These are phyloP conservation scores for Lepidurus packardi DNA, from an alignment of 1,140 invertebrate genomes.

Conservation along the genomic window DNA sequence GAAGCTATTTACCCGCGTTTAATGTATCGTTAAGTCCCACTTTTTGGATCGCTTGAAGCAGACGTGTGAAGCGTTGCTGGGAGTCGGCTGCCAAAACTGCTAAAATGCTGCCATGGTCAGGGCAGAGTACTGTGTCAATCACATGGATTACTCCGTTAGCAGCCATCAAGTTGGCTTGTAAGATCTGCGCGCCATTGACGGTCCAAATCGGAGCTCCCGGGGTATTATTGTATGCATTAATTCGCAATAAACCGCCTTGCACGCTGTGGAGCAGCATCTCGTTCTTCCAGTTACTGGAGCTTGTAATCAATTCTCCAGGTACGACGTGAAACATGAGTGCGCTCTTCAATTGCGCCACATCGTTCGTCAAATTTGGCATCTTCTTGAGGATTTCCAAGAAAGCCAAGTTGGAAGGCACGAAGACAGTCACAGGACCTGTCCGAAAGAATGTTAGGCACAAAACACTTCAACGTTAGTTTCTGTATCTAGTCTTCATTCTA, in stretches of 20 bases:
- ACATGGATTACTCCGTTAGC: conserved; percentile 77
- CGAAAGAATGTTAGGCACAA: neutral
- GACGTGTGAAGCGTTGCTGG: conserved; percentile 67
- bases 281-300: conserved; percentile 27
- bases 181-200: conserved; percentile 72
- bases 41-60: conserved; percentile 65
- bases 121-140: conserved; percentile 80
- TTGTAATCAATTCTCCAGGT: neutral
- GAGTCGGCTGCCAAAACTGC: conserved; percentile 74
- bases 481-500: neutral
- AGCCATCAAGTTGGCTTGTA: conserved; percentile 70
- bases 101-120: conserved; percentile 70
- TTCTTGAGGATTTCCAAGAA: conserved; percentile 20
- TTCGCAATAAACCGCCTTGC: conserved; percentile 26
- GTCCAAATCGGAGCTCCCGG: conserved; percentile 45
- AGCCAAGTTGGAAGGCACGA: conserved; percentile 34
- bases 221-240: conserved; percentile 27
- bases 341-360: conserved; percentile 16
- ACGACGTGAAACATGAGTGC: conserved; percentile 31
- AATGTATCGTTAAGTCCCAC: conserved; percentile 68
- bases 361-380: neutral
- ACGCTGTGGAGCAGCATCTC: conserved; percentile 23
- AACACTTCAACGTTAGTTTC: neutral
- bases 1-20: conserved; percentile 40
- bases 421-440: conserved; percentile 33